A percentile compares a stretch with the other conserved stretches of the same genome.
phyloP scores from a whole-genome alignment of 2,888 invertebrate genomes.

The Spodoptera picta region DNA sequence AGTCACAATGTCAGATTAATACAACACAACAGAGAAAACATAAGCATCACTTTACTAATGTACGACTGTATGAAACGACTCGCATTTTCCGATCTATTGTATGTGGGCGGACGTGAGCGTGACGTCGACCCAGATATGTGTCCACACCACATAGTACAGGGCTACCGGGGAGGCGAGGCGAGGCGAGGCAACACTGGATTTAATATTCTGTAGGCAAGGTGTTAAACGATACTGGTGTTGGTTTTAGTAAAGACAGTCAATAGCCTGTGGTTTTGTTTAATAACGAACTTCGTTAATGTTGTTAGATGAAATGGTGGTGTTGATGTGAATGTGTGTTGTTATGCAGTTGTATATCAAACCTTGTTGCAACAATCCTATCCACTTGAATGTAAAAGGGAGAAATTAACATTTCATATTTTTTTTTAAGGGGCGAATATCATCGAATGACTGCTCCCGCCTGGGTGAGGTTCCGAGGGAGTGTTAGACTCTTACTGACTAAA shows the following conservation, averaged over 20 bases:
- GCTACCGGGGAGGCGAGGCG: slow-evolving; percentile 18
- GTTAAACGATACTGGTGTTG: slow-evolving; percentile 18
- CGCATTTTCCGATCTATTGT: slow-evolving; percentile 63
- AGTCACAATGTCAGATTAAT: slow-evolving; percentile 16
- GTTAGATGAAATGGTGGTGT: no score
- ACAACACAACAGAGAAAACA: slow-evolving; percentile 11
- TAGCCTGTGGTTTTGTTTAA: background rate
- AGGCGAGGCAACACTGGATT: slow-evolving; percentile 15
- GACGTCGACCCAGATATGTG: slow-evolving; percentile 56
- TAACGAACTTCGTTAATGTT: no score
- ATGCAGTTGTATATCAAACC: no score
- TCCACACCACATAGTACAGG: slow-evolving; percentile 42
- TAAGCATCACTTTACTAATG: slow-evolving; percentile 41
- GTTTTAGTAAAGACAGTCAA: slow-evolving; percentile 5
- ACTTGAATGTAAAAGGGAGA: no score
- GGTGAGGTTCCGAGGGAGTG: no score
- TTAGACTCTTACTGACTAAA: no score
- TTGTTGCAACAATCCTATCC: no score
- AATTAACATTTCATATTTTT: no score
- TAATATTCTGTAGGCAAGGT: slow-evolving; percentile 25
- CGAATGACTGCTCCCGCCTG: no score
- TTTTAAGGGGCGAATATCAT: no score
- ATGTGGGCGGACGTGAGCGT: slow-evolving; percentile 39
- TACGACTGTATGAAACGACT: slow-evolving; percentile 46
- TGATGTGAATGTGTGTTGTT: no score